phyloP scores from a whole-genome alignment of 1,140 invertebrate species.

The Dolichoris vasculosae region DNA sequence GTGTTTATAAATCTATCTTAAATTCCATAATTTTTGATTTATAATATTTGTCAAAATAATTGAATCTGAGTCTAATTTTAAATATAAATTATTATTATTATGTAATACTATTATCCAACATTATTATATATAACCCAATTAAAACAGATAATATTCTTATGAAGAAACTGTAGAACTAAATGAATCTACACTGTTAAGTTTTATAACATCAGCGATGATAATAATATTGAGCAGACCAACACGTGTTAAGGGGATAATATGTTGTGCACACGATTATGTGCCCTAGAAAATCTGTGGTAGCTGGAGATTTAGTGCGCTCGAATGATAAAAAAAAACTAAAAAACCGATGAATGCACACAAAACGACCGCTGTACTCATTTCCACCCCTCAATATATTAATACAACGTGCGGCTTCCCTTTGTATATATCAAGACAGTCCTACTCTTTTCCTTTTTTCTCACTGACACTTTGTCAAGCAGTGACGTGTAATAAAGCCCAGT shows the following conservation, averaged over 20 bases:
- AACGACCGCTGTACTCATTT: background rate
- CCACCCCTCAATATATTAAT: constrained; percentile 64
- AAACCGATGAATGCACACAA: background rate
- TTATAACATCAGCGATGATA: background rate
- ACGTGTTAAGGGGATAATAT: background rate
- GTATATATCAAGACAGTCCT: background rate
- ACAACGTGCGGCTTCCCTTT: constrained; percentile 47
- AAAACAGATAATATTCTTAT: too few relatives aligned
- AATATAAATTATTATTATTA: too few relatives aligned
- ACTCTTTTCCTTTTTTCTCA: background rate
- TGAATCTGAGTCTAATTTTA: too few relatives aligned
- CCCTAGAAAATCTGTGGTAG: background rate
- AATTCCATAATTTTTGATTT: too few relatives aligned
- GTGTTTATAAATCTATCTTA: too few relatives aligned
- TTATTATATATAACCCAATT: too few relatives aligned
- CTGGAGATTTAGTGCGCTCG: too few relatives aligned
- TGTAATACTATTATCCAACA: too few relatives aligned
- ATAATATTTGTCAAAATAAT: too few relatives aligned
- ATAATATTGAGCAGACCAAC: constrained; percentile 49
- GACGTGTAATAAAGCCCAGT: constrained; percentile 65
- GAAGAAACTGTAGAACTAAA: too few relatives aligned
- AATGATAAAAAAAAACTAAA: background rate
- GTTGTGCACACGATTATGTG: background rate
- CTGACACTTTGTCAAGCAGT: constrained; percentile 67
- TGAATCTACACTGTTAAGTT: background rate